phyloP scores from a whole-genome alignment of 1,140 invertebrate genomes.

The Drosophila nigromelanica region DNA sequence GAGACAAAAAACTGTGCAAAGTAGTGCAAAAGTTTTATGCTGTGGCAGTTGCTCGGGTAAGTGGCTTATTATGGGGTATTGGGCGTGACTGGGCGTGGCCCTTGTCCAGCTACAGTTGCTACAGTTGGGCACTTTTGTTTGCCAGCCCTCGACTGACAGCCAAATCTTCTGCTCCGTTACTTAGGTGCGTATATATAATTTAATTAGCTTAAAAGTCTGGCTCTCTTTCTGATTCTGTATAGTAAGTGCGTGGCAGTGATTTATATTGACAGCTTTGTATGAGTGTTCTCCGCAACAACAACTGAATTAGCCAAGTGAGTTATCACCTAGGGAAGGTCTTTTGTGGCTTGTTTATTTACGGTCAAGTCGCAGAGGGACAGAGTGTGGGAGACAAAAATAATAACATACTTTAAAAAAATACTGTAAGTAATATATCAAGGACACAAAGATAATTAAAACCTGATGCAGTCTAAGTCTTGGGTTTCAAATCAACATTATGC shows the following conservation, averaged over 20 bases:
- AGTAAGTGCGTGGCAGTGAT: conserved; percentile 53
- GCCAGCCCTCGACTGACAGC: conserved; percentile 22
- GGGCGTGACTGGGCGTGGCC: conserved; percentile 17
- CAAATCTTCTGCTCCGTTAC: conserved; percentile 5
- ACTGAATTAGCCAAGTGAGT: conserved; percentile 42
- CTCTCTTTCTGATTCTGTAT: conserved; percentile 18
- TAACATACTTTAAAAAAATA: no score
- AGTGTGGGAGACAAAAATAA: no score
- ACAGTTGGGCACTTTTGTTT: conserved; percentile 24
- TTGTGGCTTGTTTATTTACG: background rate
- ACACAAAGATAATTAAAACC: no score
- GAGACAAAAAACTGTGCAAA: conserved; percentile 44
- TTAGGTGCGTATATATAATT: conserved; percentile 71
- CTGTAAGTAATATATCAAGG: no score
- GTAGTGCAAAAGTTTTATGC: conserved; percentile 62
- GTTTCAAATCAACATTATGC: no score
- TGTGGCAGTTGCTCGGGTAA: conserved; percentile 48
- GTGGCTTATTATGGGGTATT: conserved; percentile 65
- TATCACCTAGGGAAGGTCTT: conserved; percentile 9
- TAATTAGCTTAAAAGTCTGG: conserved; percentile 75
- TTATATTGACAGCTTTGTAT: conserved; percentile 55
- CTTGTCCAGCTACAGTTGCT: conserved; percentile 17
- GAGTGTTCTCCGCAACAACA: background rate
- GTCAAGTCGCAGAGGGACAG: no score
- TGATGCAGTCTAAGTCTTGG: no score